Percentiles rank a stretch among this genome's conserved stretches.
Evolutionary conservation across 2,888 invertebrate species (phyloP).

Genomic region (Ichneumoninae sp.): DNA sequence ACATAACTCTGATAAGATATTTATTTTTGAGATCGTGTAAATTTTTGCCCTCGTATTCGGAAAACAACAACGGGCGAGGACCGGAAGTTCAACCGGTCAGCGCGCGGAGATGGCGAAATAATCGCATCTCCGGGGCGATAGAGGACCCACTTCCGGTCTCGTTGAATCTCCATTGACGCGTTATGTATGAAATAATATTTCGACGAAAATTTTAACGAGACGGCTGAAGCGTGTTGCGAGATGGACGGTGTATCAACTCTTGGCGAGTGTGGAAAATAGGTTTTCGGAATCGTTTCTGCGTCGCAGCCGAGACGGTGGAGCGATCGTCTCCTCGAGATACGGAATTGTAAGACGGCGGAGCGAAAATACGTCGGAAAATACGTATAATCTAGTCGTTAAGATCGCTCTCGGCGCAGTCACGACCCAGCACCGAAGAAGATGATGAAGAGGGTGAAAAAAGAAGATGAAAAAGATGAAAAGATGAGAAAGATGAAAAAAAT

Average conservation of each 20-base stretch:
- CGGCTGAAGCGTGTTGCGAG: background rate
- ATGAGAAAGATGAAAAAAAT: too few species aligned
- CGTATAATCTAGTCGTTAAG: constrained; percentile 24
- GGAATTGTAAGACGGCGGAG: constrained; percentile 12
- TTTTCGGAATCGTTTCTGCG: background rate
- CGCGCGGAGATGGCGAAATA: constrained; percentile 1
- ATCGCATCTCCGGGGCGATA: background rate
- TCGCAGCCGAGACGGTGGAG: background rate
- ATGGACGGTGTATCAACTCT: background rate
- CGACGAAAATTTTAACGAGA: background rate
- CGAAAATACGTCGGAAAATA: constrained; percentile 44
- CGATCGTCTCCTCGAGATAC: constrained; percentile 69
- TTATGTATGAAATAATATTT: background rate
- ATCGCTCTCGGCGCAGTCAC: constrained; percentile 18
- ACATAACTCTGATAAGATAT: background rate
- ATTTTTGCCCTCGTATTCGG: background rate
- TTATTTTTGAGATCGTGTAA: background rate
- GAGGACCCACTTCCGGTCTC: background rate
- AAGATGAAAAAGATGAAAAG: too few species aligned
- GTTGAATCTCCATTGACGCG: background rate
- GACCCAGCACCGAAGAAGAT: background rate
- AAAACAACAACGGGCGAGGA: background rate
- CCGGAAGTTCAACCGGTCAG: constrained; percentile 2
- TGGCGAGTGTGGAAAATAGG: constrained; percentile 7
- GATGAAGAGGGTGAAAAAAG: background rate